Percentiles rank a stretch among this genome's conserved stretches.
phyloP scores from a whole-genome alignment of 2,797 vertebrate species.

The Spinibarbus caldwelli region DNA sequence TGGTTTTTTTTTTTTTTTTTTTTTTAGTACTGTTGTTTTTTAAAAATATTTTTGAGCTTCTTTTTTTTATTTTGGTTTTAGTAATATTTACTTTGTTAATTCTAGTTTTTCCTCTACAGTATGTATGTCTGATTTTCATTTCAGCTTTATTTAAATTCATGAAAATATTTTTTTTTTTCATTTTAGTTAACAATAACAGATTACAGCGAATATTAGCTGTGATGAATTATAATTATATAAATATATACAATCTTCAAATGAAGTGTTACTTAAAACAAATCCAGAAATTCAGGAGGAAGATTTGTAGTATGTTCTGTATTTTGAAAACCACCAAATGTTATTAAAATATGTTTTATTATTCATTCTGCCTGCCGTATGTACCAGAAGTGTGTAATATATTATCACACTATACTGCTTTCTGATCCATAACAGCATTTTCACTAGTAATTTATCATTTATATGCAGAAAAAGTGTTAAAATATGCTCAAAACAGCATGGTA shows the following conservation, averaged over 20 bases:
- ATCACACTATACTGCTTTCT: background rate
- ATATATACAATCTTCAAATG: background rate
- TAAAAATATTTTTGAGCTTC: no score
- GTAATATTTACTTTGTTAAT: background rate
- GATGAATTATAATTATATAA: background rate
- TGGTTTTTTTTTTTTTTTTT: background rate
- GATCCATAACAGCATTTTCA: background rate
- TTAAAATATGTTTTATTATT: background rate
- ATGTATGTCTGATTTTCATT: background rate
- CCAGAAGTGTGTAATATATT: background rate
- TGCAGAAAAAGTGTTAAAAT: slow-evolving; percentile 13
- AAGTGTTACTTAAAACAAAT: background rate
- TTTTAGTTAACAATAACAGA: background rate
- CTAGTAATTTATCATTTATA: slow-evolving; percentile 9
- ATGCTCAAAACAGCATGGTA: background rate
- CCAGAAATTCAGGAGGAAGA: background rate
- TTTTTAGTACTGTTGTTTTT: background rate
- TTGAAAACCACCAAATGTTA: background rate
- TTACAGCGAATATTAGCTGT: no score
- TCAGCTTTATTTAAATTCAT: background rate
- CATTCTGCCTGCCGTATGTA: background rate
- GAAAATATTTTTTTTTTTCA: background rate
- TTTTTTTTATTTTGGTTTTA: no score
- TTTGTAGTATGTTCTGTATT: background rate
- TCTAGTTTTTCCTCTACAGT: no score